phyloP scores from a whole-genome alignment of 2,888 invertebrate species.

The Torymus auratus region DNA sequence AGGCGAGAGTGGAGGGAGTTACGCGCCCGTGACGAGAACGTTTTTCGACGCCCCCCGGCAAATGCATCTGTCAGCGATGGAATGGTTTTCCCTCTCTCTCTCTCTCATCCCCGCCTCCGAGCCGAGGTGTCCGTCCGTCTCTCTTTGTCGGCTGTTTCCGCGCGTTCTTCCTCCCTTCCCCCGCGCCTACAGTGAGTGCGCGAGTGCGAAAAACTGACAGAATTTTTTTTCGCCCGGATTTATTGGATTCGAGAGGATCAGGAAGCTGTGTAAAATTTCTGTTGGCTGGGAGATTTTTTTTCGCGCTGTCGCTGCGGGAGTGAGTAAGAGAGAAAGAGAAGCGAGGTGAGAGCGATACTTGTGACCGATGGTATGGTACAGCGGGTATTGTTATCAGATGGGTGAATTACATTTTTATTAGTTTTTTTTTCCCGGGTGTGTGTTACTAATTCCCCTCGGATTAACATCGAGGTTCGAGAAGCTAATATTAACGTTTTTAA shows the following conservation, averaged over 20 bases:
- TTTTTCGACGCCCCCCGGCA: constrained; percentile 28
- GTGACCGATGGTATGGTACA: no score
- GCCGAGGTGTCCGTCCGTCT: not conserved
- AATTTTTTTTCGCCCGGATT: constrained; percentile 32
- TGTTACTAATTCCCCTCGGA: no score
- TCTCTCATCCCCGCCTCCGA: not conserved
- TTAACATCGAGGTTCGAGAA: no score
- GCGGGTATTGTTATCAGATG: no score
- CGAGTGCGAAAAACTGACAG: constrained; percentile 11
- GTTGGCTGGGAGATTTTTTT: constrained; percentile 14
- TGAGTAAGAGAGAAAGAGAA: not conserved
- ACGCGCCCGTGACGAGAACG: constrained; percentile 34
- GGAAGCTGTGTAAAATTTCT: constrained; percentile 33
- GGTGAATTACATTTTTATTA: no score
- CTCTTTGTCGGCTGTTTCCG: not conserved
- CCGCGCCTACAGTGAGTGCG: not conserved
- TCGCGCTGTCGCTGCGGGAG: not conserved
- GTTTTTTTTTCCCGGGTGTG: no score
- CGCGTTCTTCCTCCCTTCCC: not conserved
- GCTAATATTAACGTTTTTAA: no score
- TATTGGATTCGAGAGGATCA: constrained; percentile 42
- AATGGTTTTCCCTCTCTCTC: not conserved
- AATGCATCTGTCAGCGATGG: constrained; percentile 58
- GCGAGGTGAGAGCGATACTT: no score
- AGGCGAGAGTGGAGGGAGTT: not conserved